Evolutionary conservation across 2,888 invertebrate species (phyloP).

Genomic region (Morpho achilles): DNA sequence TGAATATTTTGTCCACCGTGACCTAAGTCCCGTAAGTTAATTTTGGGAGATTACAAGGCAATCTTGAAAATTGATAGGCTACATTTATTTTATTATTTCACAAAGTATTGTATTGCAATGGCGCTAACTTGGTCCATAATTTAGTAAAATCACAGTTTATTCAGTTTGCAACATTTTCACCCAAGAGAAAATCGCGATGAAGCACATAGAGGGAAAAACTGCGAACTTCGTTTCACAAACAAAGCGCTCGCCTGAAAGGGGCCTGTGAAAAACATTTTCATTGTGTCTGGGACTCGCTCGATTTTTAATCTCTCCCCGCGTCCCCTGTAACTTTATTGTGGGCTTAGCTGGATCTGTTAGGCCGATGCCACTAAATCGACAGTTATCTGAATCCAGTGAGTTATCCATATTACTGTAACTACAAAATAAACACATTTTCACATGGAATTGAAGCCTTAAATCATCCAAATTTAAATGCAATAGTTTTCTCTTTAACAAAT

Average conservation of each 20-base stretch:
- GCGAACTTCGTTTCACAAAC: slow-evolving; percentile 76
- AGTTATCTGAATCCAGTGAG: slow-evolving; percentile 35
- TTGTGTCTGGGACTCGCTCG: slow-evolving; percentile 74
- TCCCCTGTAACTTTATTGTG: slow-evolving; percentile 69
- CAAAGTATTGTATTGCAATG: too few species aligned
- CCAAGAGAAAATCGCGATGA: slow-evolving; percentile 60
- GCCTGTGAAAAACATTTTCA: slow-evolving; percentile 74
- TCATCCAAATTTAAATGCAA: too few species aligned
- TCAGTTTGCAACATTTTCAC: slow-evolving; percentile 64
- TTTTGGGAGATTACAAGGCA: too few species aligned
- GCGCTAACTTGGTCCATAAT: slow-evolving; percentile 10
- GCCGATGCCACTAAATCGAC: slow-evolving; percentile 45
- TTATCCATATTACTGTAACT: slow-evolving; percentile 11
- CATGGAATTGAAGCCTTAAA: slow-evolving; percentile 1
- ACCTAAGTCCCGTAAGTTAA: too few species aligned
- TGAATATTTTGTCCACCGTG: too few species aligned
- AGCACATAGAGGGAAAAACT: slow-evolving; percentile 63
- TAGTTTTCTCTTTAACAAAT: too few species aligned
- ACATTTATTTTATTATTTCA: too few species aligned
- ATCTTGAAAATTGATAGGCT: too few species aligned
- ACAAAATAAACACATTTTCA: slow-evolving; percentile 13
- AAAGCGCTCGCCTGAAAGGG: slow-evolving; percentile 68
- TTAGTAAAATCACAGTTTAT: slow-evolving; percentile 48
- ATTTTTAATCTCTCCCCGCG: slow-evolving; percentile 72
- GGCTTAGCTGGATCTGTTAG: slow-evolving; percentile 55